A percentile compares a stretch with the other conserved stretches of the same genome.
These are phyloP conservation scores for Asarcornis scutulata DNA, from an alignment of 2,113 vertebrate genomes.

Conservation along the genomic window DNA sequence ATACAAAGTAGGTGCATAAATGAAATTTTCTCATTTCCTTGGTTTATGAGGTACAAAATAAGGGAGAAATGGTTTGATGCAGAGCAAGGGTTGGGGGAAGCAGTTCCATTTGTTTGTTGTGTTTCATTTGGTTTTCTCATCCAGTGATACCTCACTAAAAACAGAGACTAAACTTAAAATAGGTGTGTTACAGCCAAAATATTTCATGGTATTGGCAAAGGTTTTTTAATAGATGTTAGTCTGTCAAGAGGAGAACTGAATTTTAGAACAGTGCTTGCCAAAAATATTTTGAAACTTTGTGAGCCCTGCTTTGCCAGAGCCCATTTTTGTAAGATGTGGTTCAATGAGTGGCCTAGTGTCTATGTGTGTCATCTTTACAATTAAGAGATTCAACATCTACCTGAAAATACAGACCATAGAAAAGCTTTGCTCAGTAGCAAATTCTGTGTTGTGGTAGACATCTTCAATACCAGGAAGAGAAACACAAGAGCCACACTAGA, in stretches of 20 bases:
- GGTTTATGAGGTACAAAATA: background rate
- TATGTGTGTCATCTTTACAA: background rate
- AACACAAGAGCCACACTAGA: background rate
- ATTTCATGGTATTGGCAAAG: background rate
- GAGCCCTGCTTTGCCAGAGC: background rate
- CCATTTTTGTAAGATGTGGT: background rate
- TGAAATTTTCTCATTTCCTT: constrained; percentile 18
- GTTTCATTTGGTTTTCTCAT: background rate
- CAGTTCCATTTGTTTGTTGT: background rate
- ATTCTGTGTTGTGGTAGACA: background rate
- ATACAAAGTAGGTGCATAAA: constrained; percentile 86
- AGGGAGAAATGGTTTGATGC: background rate
- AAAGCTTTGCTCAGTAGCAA: background rate
- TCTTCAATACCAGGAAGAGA: background rate
- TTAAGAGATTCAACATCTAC: background rate
- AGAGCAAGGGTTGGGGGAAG: background rate
- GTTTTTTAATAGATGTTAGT: background rate
- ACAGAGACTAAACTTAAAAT: background rate
- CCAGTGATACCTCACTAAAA: background rate
- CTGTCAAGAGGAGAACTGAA: background rate
- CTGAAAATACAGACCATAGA: background rate
- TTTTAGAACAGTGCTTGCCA: background rate
- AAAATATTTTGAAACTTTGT: background rate
- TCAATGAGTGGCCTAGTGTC: background rate
- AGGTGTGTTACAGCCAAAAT: background rate